phyloP scores from a whole-genome alignment of 2,888 invertebrate genomes.

The Melieria crassipennis region DNA sequence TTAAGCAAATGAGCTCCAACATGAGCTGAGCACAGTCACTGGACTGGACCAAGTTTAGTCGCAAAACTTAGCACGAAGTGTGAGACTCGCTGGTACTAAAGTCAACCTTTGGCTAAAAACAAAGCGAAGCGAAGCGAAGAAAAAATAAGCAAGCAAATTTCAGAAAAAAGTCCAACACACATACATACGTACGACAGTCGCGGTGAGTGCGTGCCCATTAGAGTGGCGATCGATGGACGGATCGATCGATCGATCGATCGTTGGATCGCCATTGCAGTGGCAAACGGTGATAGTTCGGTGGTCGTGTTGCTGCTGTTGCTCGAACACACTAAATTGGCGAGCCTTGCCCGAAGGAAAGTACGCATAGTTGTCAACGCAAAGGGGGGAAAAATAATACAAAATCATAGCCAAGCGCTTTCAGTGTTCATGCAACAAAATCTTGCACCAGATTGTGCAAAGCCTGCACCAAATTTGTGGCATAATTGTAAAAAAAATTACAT shows the following conservation, averaged over 20 bases:
- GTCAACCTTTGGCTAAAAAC: constrained; percentile 6
- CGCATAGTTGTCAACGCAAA: constrained; percentile 19
- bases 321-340: not conserved
- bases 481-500: not conserved
- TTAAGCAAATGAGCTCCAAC: constrained; percentile 43
- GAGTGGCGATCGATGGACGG: not conserved
- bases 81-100: constrained; percentile 34
- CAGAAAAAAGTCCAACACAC: constrained; percentile 8
- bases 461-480: not conserved
- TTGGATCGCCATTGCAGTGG: constrained; percentile 9
- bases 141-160: not conserved
- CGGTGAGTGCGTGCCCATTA: constrained; percentile 8
- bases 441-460: not conserved
- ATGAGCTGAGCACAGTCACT: constrained; percentile 3
- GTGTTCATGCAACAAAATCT: not conserved
- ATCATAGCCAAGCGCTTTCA: too few relatives aligned
- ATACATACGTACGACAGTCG: constrained; percentile 8
- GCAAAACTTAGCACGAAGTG: constrained; percentile 41
- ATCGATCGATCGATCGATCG: constrained; percentile 25
- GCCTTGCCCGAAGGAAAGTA: constrained; percentile 19
- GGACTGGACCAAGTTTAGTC: constrained; percentile 41
- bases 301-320: too few relatives aligned
- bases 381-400: constrained; percentile 12
- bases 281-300: too few relatives aligned
- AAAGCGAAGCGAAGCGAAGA: not conserved